These are phyloP conservation scores for Callyntrura sp. DNA, from an alignment of 2,888 invertebrate species.

Conservation along the genomic window DNA sequence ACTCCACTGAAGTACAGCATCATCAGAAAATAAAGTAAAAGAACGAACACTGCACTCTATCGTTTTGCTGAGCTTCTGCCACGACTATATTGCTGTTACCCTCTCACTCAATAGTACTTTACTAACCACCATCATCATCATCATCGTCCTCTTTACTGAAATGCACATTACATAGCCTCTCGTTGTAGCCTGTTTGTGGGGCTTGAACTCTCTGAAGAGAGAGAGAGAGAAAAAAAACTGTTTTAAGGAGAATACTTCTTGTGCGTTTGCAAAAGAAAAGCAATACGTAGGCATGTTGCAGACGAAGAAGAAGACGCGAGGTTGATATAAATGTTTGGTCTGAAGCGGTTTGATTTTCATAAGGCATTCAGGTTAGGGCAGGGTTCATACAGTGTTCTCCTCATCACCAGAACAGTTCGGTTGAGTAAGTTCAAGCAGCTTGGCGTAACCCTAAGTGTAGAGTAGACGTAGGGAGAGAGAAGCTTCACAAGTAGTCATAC, in stretches of 20 bases:
- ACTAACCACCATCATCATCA: constrained; percentile 34
- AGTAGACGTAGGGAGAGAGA: not conserved
- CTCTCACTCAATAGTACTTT: not conserved
- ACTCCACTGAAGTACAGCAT: not conserved
- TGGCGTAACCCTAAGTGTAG: not conserved
- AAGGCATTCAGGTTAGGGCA: constrained; percentile 76
- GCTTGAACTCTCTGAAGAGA: constrained; percentile 27
- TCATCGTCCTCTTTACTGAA: constrained; percentile 19
- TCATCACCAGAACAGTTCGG: constrained; percentile 54
- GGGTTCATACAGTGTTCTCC: constrained; percentile 72
- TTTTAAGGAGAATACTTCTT: not conserved
- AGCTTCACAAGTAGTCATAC: too few species aligned
- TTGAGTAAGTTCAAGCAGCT: constrained; percentile 48
- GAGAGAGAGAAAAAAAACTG: constrained; percentile 18
- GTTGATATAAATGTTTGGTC: constrained; percentile 31
- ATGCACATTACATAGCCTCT: constrained; percentile 6
- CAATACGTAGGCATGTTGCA: not conserved
- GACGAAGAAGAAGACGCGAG: not conserved
- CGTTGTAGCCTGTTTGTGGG: not conserved
- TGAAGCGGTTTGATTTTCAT: constrained; percentile 51
- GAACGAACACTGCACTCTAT: not conserved
- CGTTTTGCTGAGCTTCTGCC: not conserved
- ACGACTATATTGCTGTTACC: not conserved
- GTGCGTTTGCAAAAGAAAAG: not conserved
- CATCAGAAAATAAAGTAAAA: not conserved